phyloP scores from a whole-genome alignment of 2,113 vertebrate species.

The Sylvietta virens region DNA sequence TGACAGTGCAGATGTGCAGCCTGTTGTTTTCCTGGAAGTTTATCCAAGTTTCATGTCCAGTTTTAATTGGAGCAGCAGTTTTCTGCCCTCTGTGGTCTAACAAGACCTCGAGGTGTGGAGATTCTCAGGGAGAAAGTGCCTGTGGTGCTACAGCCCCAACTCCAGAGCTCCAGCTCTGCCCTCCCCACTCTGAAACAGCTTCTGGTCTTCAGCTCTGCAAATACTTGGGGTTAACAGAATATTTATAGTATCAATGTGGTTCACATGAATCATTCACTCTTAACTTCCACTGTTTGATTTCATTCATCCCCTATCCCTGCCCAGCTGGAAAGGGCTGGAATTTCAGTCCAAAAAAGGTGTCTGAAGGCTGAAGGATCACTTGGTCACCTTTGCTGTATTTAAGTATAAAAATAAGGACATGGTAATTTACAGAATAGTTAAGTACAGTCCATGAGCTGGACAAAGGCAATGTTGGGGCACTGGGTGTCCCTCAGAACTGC shows the following conservation, averaged over 20 bases:
- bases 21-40: neutral
- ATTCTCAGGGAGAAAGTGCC: neutral
- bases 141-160: fast-evolving
- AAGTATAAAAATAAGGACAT: neutral
- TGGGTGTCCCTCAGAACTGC: neutral
- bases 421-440: neutral
- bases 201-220: neutral
- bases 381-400: neutral
- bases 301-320: neutral
- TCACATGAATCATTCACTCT: neutral
- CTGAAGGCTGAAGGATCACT: neutral
- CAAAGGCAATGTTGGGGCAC: neutral
- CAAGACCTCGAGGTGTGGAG: neutral
- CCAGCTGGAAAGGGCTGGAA: neutral
- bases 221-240: neutral
- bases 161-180: neutral
- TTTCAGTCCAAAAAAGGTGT: neutral
- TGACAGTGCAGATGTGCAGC: neutral
- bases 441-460: neutral
- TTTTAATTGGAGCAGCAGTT: neutral
- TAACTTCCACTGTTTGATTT: neutral
- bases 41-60: neutral
- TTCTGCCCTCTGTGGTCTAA: neutral
- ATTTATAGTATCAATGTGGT: neutral
- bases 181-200: neutral